Conservation (phyloP, 2,888 invertebrate species). For the Megamerina dolium region DNA sequence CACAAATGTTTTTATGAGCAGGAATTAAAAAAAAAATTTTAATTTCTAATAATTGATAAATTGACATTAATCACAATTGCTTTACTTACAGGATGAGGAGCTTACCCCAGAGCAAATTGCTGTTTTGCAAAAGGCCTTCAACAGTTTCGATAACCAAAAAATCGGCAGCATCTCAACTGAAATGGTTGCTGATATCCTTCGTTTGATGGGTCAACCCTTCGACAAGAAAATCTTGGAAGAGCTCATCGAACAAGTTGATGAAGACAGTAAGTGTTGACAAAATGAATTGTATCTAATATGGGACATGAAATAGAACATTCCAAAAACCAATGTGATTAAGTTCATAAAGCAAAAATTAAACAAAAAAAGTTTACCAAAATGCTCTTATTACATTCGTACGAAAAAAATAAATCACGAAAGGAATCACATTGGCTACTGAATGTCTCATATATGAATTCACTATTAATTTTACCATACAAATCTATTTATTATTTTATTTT, state of each 20-base stretch:
- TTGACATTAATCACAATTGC: background rate
- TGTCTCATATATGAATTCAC: too few species aligned
- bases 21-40: too few species aligned
- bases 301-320: too few species aligned
- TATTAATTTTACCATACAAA: too few species aligned
- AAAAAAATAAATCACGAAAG: too few species aligned
- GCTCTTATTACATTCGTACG: background rate
- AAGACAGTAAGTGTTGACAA: slow-evolving; percentile 69
- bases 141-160: slow-evolving; percentile 93
- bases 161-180: slow-evolving; percentile 91
- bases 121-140: slow-evolving; percentile 91
- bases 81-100: slow-evolving; percentile 66
- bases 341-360: background rate
- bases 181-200: slow-evolving; percentile 89
- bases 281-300: background rate
- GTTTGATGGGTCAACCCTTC: slow-evolving; percentile 96
- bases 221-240: slow-evolving; percentile 93
- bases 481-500: background rate
- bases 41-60: background rate
- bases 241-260: slow-evolving; percentile 96
- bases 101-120: slow-evolving; percentile 87
- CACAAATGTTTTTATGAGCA: too few species aligned
- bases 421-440: too few species aligned
- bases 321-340: too few species aligned
- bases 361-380: background rate